phyloP scores from a whole-genome alignment of 2,888 invertebrate species.

The Elegia similella region DNA sequence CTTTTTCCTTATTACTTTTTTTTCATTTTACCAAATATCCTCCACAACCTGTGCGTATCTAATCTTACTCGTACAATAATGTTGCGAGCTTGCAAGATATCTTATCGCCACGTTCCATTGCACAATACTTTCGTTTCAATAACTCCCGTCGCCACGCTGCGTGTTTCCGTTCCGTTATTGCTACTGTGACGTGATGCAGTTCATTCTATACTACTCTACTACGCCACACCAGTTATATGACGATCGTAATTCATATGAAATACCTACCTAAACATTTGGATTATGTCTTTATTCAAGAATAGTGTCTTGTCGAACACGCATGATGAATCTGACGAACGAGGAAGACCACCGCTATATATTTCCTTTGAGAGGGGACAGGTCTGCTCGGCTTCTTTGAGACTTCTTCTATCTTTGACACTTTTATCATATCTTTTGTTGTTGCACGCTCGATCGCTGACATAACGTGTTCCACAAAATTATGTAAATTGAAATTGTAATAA shows the following conservation, averaged over 20 bases:
- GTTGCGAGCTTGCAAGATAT: neutral
- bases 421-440: too few species aligned
- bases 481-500: neutral
- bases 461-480: neutral
- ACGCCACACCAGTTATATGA: neutral
- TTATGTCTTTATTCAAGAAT: neutral
- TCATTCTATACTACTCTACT: conserved; percentile 2
- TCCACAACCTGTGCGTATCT: neutral
- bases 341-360: too few species aligned
- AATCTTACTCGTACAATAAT: neutral
- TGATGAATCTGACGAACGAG: too few species aligned
- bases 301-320: neutral
- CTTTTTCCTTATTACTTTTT: too few species aligned
- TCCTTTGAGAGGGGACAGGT: too few species aligned
- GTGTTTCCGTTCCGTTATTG: conserved; percentile 10
- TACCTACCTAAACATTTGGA: neutral
- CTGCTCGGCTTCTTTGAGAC: too few species aligned
- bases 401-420: too few species aligned
- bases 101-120: neutral
- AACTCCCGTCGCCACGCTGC: neutral
- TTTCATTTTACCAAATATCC: too few species aligned
- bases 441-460: too few species aligned
- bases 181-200: conserved; percentile 25
- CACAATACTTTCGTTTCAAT: conserved; percentile 4
- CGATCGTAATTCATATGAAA: neutral